Evolutionary conservation across 2,888 invertebrate genomes (phyloP).

Genomic region (Drosophila nr. perissopoda): DNA sequence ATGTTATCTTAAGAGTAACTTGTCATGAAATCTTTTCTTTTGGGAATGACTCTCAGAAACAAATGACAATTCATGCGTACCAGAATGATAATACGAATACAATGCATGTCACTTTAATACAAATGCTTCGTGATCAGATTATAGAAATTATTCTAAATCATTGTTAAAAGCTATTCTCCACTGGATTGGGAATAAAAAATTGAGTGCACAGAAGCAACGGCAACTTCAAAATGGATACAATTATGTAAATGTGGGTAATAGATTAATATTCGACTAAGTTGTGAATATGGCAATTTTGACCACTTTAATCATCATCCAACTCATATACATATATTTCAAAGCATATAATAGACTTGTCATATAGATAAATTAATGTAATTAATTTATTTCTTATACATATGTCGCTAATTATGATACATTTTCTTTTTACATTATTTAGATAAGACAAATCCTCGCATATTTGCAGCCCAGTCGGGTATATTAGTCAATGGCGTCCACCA

Average conservation of each 20-base stretch:
- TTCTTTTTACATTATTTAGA: constrained; percentile 3
- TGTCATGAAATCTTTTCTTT: constrained; percentile 8
- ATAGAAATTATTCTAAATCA: not conserved
- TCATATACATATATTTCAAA: not conserved
- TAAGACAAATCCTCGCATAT: not conserved
- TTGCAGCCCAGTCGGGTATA: constrained; percentile 3
- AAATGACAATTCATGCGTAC: not conserved
- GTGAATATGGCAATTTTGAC: not conserved
- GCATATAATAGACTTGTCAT: not conserved
- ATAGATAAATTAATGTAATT: not conserved
- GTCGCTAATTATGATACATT: constrained; percentile 14
- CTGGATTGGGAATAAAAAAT: not conserved
- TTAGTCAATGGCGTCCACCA: constrained; percentile 90
- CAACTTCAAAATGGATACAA: not conserved
- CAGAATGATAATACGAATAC: not conserved
- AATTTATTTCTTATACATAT: constrained; percentile 28
- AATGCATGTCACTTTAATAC: not conserved
- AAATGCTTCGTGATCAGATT: not conserved
- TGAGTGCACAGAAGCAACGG: not conserved
- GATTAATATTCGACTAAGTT: not conserved
- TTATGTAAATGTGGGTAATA: not conserved
- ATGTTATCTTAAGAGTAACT: not conserved
- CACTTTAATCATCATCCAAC: not conserved
- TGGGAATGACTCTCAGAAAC: not conserved
- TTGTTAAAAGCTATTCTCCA: not conserved